These are phyloP conservation scores for Ophion ellenae DNA, from an alignment of 2,888 invertebrate species.

Conservation along the genomic window DNA sequence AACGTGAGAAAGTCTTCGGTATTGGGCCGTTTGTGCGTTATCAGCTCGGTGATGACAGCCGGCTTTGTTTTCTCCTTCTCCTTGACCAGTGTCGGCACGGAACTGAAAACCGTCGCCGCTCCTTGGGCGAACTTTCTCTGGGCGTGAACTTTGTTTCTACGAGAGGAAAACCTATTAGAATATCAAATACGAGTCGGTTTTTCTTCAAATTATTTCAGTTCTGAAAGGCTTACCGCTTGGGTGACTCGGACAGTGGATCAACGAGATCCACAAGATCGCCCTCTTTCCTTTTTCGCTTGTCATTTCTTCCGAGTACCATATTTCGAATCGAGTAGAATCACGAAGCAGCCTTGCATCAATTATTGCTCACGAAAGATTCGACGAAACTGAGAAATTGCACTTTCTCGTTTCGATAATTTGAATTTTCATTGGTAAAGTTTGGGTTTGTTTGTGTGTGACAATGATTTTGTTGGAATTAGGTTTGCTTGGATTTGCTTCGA, in stretches of 20 bases:
- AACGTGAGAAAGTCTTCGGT: conserved; percentile 95
- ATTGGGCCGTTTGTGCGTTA: conserved; percentile 89
- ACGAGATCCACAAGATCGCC: conserved; percentile 83
- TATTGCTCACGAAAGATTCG: not conserved
- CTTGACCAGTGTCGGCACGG: conserved; percentile 86
- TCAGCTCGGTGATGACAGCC: conserved; percentile 86
- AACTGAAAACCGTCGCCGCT: conserved; percentile 86
- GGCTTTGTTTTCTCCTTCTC: conserved; percentile 86
- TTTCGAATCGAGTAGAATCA: conserved; percentile 55
- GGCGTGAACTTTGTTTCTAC: conserved; percentile 92
- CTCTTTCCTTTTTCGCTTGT: conserved; percentile 82
- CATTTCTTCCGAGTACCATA: conserved; percentile 82
- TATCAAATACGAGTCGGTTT: not conserved
- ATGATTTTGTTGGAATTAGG: no score
- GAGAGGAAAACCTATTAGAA: conserved; percentile 63
- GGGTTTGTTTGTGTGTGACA: not conserved
- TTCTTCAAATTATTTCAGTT: not conserved
- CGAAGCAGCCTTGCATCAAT: conserved; percentile 32
- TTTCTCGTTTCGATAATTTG: not conserved
- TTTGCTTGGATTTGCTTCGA: not conserved
- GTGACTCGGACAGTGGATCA: conserved; percentile 80
- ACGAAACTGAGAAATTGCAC: not conserved
- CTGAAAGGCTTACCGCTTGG: conserved; percentile 77
- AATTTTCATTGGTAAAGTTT: conserved; percentile 1
- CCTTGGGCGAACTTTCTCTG: conserved; percentile 95